Evolutionary conservation across 2,888 invertebrate genomes (phyloP).

Genomic region (Limnephilus lunatus): DNA sequence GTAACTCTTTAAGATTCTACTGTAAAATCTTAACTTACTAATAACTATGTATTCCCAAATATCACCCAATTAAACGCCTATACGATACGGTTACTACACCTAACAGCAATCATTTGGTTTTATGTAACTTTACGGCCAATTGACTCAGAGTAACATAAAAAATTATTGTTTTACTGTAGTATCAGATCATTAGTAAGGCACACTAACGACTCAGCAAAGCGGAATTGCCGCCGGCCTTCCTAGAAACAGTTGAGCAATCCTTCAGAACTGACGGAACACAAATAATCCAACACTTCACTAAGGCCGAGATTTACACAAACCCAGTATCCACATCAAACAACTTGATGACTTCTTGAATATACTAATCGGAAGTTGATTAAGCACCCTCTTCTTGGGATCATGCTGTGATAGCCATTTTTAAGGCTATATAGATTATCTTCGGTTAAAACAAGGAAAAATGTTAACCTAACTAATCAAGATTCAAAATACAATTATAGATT

Average conservation of each 20-base stretch:
- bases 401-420: background rate
- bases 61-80: background rate
- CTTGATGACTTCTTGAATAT: background rate
- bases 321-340: background rate
- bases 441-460: background rate
- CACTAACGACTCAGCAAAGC: constrained; percentile 12
- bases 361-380: background rate
- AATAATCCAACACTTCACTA: background rate
- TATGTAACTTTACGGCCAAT: background rate
- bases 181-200: constrained; percentile 6
- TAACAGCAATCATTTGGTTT: background rate
- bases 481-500: background rate
- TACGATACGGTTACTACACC: background rate
- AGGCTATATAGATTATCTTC: background rate
- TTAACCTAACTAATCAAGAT: background rate
- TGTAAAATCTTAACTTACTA: background rate
- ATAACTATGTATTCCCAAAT: background rate
- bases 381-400: background rate
- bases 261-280: background rate
- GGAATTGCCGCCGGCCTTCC: constrained; percentile 37
- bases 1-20: background rate
- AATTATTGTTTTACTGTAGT: constrained; percentile 2
- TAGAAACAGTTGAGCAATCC: constrained; percentile 9
- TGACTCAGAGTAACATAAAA: background rate
- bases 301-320: background rate